Evolutionary conservation across 37 sponge, comb jelly and placozoan species (phyloP).

Genomic region (Spongilla lacustris): DNA sequence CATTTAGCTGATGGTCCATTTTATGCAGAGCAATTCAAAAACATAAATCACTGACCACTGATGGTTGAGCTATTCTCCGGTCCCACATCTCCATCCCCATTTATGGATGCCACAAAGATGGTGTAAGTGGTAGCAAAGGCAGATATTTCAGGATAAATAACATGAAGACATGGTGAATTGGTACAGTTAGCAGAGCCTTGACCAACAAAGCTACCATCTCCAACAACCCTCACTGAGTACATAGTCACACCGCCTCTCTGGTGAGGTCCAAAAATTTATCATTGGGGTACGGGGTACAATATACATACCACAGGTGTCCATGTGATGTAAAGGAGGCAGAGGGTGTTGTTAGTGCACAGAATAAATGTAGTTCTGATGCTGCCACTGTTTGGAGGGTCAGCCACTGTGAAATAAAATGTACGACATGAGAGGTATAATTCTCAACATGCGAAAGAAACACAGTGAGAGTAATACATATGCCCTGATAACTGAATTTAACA

Average conservation of each 20-base stretch:
- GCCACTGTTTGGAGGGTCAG: no score
- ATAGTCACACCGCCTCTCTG: neutral
- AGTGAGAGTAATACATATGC: no score
- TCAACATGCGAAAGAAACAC: no score
- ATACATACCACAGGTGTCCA: neutral
- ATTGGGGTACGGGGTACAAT: neutral
- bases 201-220: neutral
- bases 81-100: neutral
- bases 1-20: no score
- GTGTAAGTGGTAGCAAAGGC: neutral
- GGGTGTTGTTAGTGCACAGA: neutral
- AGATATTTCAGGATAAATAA: neutral
- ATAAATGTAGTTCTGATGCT: neutral
- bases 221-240: neutral
- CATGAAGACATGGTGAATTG: neutral
- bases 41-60: neutral
- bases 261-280: neutral
- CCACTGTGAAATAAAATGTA: no score
- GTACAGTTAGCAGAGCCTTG: neutral
- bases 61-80: neutral
- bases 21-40: no score
- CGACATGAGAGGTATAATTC: no score
- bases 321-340: neutral
- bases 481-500: no score
- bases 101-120: neutral